A percentile compares a stretch with the other conserved stretches of the same genome.
Conservation (phyloP, 1,140 invertebrate genomes). For the Oryctes rhinoceros region DNA sequence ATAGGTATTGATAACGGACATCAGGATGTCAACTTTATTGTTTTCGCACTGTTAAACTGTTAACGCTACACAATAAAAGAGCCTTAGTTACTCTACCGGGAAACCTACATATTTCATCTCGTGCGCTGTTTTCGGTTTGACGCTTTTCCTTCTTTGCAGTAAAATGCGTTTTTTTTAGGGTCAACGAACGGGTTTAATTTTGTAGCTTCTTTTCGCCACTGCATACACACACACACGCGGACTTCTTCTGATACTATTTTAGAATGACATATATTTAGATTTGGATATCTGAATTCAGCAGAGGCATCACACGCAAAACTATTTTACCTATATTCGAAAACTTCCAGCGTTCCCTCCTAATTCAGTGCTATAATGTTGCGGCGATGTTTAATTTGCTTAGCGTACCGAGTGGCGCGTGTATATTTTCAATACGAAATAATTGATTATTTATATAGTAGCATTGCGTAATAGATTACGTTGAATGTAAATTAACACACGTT, state of each 20-base stretch:
- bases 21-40: conserved; percentile 12
- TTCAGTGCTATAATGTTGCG: not conserved
- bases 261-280: conserved; percentile 16
- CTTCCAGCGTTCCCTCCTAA: not conserved
- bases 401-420: not conserved
- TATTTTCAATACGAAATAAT: not conserved
- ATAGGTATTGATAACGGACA: not conserved
- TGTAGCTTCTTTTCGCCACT: not conserved
- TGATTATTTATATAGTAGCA: not conserved
- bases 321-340: conserved; percentile 1
- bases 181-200: not conserved
- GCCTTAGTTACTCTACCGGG: not conserved
- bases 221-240: not conserved
- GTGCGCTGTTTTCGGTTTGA: not conserved
- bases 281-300: conserved; percentile 1
- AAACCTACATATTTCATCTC: not conserved
- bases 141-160: not conserved
- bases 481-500: conserved; percentile 10
- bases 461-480: not conserved
- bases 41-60: not conserved
- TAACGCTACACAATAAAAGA: not conserved
- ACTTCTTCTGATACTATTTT: conserved; percentile 14
- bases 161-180: not conserved
- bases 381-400: not conserved
- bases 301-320: conserved; percentile 13